phyloP scores from a whole-genome alignment of 2,888 invertebrate species.

The Monochamus alternatus region DNA sequence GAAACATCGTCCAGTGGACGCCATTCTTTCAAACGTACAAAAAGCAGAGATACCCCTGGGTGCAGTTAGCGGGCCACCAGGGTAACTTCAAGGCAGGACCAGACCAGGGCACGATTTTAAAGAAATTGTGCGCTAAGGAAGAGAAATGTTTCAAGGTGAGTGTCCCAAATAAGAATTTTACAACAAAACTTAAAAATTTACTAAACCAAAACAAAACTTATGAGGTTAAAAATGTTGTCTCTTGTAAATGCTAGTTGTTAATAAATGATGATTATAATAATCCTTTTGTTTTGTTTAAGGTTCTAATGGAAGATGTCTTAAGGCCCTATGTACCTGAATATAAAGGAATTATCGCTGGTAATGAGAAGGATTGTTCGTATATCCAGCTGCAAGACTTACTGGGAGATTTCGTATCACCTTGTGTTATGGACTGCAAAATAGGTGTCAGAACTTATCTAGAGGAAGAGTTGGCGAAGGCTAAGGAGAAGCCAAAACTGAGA shows the following conservation, averaged over 20 bases:
- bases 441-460: conserved; percentile 96
- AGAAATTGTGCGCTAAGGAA: conserved; percentile 93
- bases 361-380: conserved; percentile 88
- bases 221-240: too few relatives aligned
- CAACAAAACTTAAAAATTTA: background rate
- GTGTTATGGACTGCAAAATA: conserved; percentile 98
- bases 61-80: conserved; percentile 95
- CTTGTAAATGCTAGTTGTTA: too few relatives aligned
- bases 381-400: conserved; percentile 94
- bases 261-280: too few relatives aligned
- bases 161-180: background rate
- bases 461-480: conserved; percentile 94
- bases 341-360: conserved; percentile 87
- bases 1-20: conserved; percentile 96
- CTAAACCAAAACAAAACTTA: too few relatives aligned
- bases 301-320: conserved; percentile 90
- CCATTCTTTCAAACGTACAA: conserved; percentile 98
- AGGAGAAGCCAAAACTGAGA: conserved; percentile 92
- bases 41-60: conserved; percentile 96
- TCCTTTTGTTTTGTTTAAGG: conserved; percentile 57
- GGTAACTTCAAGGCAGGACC: conserved; percentile 96
- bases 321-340: conserved; percentile 94
- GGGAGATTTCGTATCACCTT: conserved; percentile 92
- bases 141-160: conserved; percentile 85
- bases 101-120: conserved; percentile 94